Conservation (phyloP, 2,113 vertebrate species). For the Pionites leucogaster region DNA sequence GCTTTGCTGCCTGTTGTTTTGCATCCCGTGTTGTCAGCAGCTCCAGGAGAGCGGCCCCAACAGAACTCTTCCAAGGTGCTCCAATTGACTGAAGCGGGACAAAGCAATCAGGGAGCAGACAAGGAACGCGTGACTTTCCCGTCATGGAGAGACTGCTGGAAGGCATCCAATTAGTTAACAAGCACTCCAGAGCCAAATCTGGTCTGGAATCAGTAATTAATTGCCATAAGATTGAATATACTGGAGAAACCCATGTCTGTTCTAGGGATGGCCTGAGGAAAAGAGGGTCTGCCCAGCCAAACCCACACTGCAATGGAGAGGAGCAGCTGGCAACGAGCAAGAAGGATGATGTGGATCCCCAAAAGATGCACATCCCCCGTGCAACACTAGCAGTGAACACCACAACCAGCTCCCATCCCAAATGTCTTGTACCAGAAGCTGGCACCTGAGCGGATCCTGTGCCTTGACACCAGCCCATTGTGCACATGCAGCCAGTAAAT, state of each 20-base stretch:
- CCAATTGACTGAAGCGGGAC: rapidly evolving
- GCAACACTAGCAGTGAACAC: not conserved
- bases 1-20: not conserved
- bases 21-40: not conserved
- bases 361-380: not conserved
- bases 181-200: slow-evolving; percentile 19
- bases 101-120: not conserved
- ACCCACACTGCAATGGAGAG: not conserved
- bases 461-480: not conserved
- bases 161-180: slow-evolving; percentile 37
- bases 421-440: not conserved
- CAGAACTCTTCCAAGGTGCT: not conserved
- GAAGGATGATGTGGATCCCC: not conserved
- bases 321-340: not conserved
- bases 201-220: slow-evolving; percentile 38
- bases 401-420: not conserved
- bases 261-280: not conserved
- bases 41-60: not conserved
- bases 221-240: not conserved
- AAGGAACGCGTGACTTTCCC: not conserved
- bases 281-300: not conserved
- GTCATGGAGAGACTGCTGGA: not conserved
- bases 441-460: not conserved
- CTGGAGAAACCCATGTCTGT: not conserved
- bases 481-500: rapidly evolving